phyloP scores from a whole-genome alignment of 2,797 vertebrate species.

The Amphiprion clarkii region DNA sequence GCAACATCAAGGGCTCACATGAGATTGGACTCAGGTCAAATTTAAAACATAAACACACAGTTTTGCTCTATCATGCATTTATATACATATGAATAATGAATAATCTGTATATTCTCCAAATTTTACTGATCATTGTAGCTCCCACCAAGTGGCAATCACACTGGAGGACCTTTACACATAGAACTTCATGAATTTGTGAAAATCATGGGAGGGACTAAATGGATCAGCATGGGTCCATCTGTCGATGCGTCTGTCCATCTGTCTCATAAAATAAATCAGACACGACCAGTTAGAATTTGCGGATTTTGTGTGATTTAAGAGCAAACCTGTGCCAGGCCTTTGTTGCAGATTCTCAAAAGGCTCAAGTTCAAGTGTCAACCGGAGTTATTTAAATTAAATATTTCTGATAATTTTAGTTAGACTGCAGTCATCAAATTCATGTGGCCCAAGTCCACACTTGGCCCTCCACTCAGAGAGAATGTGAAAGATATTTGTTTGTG shows the following conservation, averaged over 20 bases:
- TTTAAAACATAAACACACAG: constrained; percentile 14
- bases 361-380: background rate
- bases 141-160: background rate
- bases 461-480: too few relatives aligned
- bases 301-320: background rate
- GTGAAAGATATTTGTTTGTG: background rate
- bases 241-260: constrained; percentile 41
- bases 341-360: background rate
- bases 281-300: background rate
- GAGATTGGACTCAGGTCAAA: constrained; percentile 28
- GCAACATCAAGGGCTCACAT: constrained; percentile 23
- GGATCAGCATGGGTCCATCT: constrained; percentile 45
- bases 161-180: constrained; percentile 2
- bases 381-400: too few relatives aligned
- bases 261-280: constrained; percentile 27
- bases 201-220: constrained; percentile 37
- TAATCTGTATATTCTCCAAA: too few relatives aligned
- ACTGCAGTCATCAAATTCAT: background rate
- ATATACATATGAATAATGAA: background rate
- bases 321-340: background rate
- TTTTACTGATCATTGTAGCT: too few relatives aligned
- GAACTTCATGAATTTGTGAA: constrained; percentile 15
- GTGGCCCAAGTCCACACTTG: too few relatives aligned
- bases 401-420: too few relatives aligned
- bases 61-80: background rate